Percentiles rank a stretch among this genome's conserved stretches.
phyloP scores from a whole-genome alignment of 2,113 vertebrate species.

The Scartelaos histophorus region DNA sequence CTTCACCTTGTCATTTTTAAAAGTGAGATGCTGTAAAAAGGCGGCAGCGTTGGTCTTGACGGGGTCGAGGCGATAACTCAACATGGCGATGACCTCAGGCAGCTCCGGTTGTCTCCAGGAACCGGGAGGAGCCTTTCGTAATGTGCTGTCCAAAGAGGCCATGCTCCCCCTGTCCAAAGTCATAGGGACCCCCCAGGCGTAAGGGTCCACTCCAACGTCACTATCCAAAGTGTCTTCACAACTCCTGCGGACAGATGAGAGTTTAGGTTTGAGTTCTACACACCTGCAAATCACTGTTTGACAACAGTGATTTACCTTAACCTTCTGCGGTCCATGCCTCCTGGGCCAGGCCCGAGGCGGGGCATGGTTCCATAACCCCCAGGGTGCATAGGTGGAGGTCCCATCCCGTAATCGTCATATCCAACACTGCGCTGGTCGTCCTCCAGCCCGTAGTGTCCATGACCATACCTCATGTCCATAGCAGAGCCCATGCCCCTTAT shows the following conservation, averaged over 20 bases:
- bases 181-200: slow-evolving; percentile 83
- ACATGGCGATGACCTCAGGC: slow-evolving; percentile 95
- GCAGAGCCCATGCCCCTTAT: slow-evolving; percentile 88
- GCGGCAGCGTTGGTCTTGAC: slow-evolving; percentile 95
- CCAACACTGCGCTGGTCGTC: slow-evolving; percentile 92
- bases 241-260: slow-evolving; percentile 73
- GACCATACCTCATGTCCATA: slow-evolving; percentile 87
- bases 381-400: slow-evolving; percentile 78
- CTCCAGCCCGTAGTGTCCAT: slow-evolving; percentile 85
- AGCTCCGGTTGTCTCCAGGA: slow-evolving; percentile 93
- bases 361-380: slow-evolving; percentile 87
- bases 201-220: slow-evolving; percentile 84
- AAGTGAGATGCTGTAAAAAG: slow-evolving; percentile 95
- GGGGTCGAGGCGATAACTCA: slow-evolving; percentile 90
- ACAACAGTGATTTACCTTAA: slow-evolving; percentile 80
- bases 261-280: neutral
- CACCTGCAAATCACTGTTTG: neutral
- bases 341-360: slow-evolving; percentile 71
- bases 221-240: slow-evolving; percentile 93
- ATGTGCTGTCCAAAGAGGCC: slow-evolving; percentile 91
- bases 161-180: slow-evolving; percentile 86
- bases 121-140: slow-evolving; percentile 82
- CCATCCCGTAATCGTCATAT: slow-evolving; percentile 90
- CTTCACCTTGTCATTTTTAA: slow-evolving; percentile 89
- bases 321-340: slow-evolving; percentile 78